Percentiles rank a stretch among this genome's conserved stretches.
Evolutionary conservation across 1,140 invertebrate species (phyloP).

Genomic region (Drosophila tristis): DNA sequence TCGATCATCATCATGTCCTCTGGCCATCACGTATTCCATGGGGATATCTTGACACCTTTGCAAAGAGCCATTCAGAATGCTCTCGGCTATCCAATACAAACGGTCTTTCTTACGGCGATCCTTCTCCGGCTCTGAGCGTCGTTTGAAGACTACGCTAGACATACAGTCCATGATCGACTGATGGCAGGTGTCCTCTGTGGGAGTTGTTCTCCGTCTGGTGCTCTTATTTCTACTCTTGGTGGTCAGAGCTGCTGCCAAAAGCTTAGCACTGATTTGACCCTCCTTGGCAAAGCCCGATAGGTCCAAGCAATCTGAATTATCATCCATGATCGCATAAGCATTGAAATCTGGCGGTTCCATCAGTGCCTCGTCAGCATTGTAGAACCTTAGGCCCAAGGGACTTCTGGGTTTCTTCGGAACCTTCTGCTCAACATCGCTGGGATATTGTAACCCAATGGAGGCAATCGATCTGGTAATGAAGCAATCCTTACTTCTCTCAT

Average conservation of each 20-base stretch:
- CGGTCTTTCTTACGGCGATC: slow-evolving; percentile 18
- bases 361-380: slow-evolving; percentile 34
- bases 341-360: slow-evolving; percentile 21
- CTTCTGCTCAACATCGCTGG: slow-evolving; percentile 43
- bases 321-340: slow-evolving; percentile 28
- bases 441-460: slow-evolving; percentile 55
- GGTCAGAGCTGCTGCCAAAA: slow-evolving; percentile 34
- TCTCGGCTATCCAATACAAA: slow-evolving; percentile 50
- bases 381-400: slow-evolving; percentile 20
- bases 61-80: slow-evolving; percentile 10
- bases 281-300: slow-evolving; percentile 40
- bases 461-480: slow-evolving; percentile 3
- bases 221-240: slow-evolving; percentile 14
- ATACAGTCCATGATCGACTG: slow-evolving; percentile 25
- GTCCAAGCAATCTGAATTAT: slow-evolving; percentile 41
- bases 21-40: too few relatives aligned
- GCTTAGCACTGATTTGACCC: slow-evolving; percentile 37
- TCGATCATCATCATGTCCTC: too few relatives aligned
- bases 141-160: slow-evolving; percentile 49
- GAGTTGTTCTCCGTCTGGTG: slow-evolving; percentile 13
- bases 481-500: background rate
- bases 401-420: background rate
- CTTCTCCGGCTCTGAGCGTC: slow-evolving; percentile 37
- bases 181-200: background rate
- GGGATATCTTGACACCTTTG: too few relatives aligned